Evolutionary conservation across 2,888 invertebrate species (phyloP).

Genomic region (Helleia helle): DNA sequence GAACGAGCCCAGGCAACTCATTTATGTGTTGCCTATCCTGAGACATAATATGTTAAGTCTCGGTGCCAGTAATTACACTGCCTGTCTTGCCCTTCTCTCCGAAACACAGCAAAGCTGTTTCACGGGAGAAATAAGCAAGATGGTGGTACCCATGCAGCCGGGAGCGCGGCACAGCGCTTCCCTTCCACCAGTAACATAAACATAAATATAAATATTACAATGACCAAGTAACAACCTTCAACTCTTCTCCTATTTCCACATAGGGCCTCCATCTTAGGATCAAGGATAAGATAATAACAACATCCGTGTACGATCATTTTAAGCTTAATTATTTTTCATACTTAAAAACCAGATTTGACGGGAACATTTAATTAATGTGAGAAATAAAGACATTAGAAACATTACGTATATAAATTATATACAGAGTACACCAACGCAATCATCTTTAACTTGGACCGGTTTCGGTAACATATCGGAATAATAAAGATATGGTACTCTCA

Average conservation of each 20-base stretch:
- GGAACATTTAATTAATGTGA: slow-evolving; percentile 28
- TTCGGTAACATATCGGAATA: slow-evolving; percentile 44
- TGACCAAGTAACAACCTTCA: too few species aligned
- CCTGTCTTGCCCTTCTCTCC: too few species aligned
- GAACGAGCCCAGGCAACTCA: too few species aligned
- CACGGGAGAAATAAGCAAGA: too few species aligned
- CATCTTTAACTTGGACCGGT: slow-evolving; percentile 50
- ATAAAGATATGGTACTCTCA: slow-evolving; percentile 57
- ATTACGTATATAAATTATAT: slow-evolving; percentile 18
- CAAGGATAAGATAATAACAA: slow-evolving; percentile 8
- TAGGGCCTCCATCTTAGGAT: not conserved
- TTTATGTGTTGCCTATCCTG: too few species aligned
- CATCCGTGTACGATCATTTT: slow-evolving; percentile 17
- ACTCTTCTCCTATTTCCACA: not conserved
- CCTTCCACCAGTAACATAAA: too few species aligned
- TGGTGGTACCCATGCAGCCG: too few species aligned
- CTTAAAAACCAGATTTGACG: slow-evolving; percentile 10
- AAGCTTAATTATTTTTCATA: slow-evolving; percentile 9
- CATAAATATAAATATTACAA: too few species aligned
- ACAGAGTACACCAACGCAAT: slow-evolving; percentile 40
- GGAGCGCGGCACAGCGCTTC: too few species aligned
- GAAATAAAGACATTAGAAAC: slow-evolving; percentile 18
- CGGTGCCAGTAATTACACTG: too few species aligned
- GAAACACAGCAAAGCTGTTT: too few species aligned
- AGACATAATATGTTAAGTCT: too few species aligned